Evolutionary conservation across 1,140 invertebrate species (phyloP).

Genomic region (Notospermus geniculatus): DNA sequence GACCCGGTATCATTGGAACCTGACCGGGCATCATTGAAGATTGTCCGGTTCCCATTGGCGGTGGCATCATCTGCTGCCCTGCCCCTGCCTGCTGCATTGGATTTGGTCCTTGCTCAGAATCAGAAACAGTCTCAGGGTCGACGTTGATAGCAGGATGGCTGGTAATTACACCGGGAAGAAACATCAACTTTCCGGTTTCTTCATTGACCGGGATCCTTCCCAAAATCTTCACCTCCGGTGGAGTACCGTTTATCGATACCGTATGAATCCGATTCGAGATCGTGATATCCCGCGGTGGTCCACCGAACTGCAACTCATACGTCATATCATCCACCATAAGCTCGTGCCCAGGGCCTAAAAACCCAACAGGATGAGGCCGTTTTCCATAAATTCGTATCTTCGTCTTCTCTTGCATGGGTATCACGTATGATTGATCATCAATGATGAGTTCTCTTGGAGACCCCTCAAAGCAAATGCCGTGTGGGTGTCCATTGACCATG

Average conservation of each 20-base stretch:
- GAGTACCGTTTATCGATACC: slow-evolving; percentile 76
- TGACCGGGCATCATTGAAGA: too few relatives aligned
- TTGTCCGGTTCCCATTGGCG: background rate
- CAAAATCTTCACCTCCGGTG: slow-evolving; percentile 65
- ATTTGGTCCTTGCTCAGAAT: background rate
- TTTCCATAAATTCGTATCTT: slow-evolving; percentile 68
- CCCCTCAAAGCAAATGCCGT: slow-evolving; percentile 80
- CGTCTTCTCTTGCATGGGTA: slow-evolving; percentile 79
- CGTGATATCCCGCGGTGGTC: slow-evolving; percentile 39
- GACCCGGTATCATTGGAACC: too few relatives aligned
- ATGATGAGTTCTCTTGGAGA: slow-evolving; percentile 89
- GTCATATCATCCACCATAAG: slow-evolving; percentile 72
- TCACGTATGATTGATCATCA: slow-evolving; percentile 70
- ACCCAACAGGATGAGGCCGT: slow-evolving; percentile 74
- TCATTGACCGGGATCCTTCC: slow-evolving; percentile 43
- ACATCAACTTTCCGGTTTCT: slow-evolving; percentile 16
- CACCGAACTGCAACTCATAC: slow-evolving; percentile 52
- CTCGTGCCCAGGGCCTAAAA: slow-evolving; percentile 84
- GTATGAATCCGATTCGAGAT: slow-evolving; percentile 70
- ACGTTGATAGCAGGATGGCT: background rate
- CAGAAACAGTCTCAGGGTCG: background rate
- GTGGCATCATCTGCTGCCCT: slow-evolving; percentile 1
- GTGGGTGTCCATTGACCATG: slow-evolving; percentile 63
- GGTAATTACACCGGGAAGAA: background rate
- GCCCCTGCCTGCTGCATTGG: background rate